Base-by-base conservation (phyloP, 2,888 invertebrate genomes). In the Drosophila hamatofila region DNA sequence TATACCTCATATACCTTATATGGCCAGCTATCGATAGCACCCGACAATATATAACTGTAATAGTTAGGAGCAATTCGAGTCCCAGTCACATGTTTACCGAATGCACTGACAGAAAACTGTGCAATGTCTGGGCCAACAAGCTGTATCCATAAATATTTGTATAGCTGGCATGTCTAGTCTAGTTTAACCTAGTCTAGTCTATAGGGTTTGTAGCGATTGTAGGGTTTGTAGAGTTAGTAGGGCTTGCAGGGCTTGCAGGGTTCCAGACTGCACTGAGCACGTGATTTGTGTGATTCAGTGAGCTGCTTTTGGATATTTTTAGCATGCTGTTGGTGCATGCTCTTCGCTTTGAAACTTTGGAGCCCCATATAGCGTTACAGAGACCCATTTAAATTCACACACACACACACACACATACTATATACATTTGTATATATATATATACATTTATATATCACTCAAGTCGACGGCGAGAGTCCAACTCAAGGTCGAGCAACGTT, bases 251-350 rank as follows among this genome's bases (percentile, higher is more conserved):
- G n/a, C n/a, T 7, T 37, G 35, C 1, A 8, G 41, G 41, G 55
- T 14, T 68, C 59, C 69, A 23, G 57, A 61, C 63, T 57, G 75
- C 42, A 33, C 23, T 14, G 42, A 51, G 73, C 82, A 83, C 75
- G 75, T 86, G 76, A 70, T 76, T 78, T 76, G 79, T 56, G 68
- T 88, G 84, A 86, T 65, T 79, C 89, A 88, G 78, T 51, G 65
- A 18, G 62, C 54, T 71, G 71, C 54, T 41, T 73, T 66, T 81
- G 83, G 71, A 64, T 80, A 74, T 46, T 8, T 18, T 21, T 14
- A 7, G 39, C 33, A n/a, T 33, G 23, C 51, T 21, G 30, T 6
- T 14, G 30, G n/a, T 58, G 81, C 63, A 78, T 66, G 55, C 16
- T 9, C 9, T 27, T 11, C 25, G 2, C 11, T 2, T 23, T 23